Conservation (phyloP, 2,113 vertebrate species). For the Scopus umbretta region DNA sequence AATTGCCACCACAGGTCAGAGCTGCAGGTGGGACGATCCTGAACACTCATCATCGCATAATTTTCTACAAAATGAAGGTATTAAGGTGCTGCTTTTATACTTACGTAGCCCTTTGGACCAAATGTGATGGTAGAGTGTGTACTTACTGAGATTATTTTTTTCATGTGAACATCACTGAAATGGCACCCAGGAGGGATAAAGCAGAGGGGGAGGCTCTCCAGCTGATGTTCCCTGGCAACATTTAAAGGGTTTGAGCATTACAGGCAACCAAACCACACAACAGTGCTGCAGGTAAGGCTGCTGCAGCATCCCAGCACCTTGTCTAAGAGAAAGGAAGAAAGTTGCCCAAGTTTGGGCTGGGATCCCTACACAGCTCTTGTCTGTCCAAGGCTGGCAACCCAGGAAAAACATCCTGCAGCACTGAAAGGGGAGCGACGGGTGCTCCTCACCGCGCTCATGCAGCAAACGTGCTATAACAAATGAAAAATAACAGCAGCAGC, state of each 20-base stretch:
- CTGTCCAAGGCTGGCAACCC: background rate
- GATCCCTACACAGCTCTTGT: background rate
- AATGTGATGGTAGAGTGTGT: background rate
- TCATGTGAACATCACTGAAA: background rate
- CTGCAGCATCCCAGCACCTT: background rate
- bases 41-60: background rate
- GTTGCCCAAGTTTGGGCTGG: background rate
- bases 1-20: background rate
- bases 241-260: background rate
- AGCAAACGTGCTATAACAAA: background rate
- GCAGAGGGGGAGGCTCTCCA: background rate
- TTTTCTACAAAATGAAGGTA: background rate
- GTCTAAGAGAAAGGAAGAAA: background rate
- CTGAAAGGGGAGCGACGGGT: accelerated
- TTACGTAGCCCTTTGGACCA: background rate
- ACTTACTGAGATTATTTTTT: background rate
- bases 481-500: background rate
- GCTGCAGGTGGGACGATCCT: background rate
- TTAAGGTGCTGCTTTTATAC: background rate
- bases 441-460: accelerated
- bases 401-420: background rate
- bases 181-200: background rate
- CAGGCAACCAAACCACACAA: background rate
- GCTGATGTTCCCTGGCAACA: background rate
- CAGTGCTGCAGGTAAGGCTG: background rate